Percentiles rank a stretch among this genome's conserved stretches.
Conservation (phyloP, 1,140 invertebrate species). For the Drepana arcuata region DNA sequence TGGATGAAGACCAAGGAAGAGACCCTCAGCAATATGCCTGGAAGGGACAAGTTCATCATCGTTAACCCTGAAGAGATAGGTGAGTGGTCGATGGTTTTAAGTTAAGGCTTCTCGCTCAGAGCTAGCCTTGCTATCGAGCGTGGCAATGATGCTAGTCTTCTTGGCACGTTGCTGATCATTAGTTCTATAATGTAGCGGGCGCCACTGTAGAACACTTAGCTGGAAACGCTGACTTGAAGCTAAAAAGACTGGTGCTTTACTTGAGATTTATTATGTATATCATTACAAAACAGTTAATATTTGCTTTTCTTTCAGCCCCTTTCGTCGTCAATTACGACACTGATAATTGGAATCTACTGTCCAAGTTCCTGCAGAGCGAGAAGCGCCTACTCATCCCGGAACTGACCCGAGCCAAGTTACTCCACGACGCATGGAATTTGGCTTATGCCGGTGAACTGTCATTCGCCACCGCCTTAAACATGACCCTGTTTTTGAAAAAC, state of each 20-base stretch:
- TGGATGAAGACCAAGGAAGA: constrained; percentile 76
- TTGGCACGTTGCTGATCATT: no score
- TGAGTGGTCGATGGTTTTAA: no score
- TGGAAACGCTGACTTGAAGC: no score
- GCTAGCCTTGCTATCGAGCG: no score
- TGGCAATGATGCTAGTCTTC: no score
- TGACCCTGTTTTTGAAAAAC: constrained; percentile 80
- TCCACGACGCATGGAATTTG: constrained; percentile 85
- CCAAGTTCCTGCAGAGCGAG: constrained; percentile 74
- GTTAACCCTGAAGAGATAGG: constrained; percentile 87
- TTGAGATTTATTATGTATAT: no score
- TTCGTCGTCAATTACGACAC: constrained; percentile 87
- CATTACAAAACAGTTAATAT: no score
- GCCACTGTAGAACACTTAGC: no score
- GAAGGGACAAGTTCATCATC: constrained; percentile 76
- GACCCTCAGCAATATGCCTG: constrained; percentile 68
- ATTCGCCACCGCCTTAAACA: constrained; percentile 80
- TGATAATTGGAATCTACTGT: constrained; percentile 84
- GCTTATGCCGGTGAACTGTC: constrained; percentile 83
- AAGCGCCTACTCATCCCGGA: constrained; percentile 75
- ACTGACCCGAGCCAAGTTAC: constrained; percentile 80
- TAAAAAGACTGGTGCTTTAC: no score
- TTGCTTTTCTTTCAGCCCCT: constrained; percentile 76
- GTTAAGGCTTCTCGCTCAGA: no score
- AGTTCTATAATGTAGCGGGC: no score